Evolutionary conservation across 2,888 invertebrate genomes (phyloP), one percentile per base, ranked within the genome.

Genomic region (Philereme vetulata): DNA sequence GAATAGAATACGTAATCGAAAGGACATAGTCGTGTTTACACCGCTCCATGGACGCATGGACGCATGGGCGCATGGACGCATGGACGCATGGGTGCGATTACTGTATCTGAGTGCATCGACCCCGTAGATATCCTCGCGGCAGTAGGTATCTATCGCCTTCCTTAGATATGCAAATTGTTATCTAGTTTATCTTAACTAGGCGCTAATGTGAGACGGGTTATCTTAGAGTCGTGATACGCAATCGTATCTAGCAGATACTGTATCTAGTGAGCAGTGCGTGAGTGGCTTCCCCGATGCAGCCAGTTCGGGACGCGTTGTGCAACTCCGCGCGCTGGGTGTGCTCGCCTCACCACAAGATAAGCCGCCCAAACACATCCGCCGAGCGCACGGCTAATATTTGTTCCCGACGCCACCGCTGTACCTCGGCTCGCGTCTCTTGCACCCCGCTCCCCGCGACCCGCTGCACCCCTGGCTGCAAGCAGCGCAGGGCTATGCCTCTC

Each of bases 171-270:
- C 88, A 86, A 88, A 89, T 81, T 81, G 89, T 90, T 91, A 91
- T 91, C 91, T 90, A 76, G 72, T 86, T 88, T 91, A 91, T 91
- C 90, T 90, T 85, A 90, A 90, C 89, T 88, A 89, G 84, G 80
- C 76, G 90, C 80, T 90, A 90, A 90, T 90, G 84, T 86, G 85
- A 79, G 82, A 78, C 74, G 73, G 82, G 87, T 84, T 90, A 90
- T 90, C 90, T 90, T 81, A 83, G 78, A 80, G 80, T 81, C 80
- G 76, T 82, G 90, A 89, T 90, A 59, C 55, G 55, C 58, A 88
- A 85, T 86, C 85, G 84, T 87, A 88, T 86, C 88, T 86, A 78
- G 76, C 79, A 85, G 88, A 87, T 88, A 88, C 80, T 74, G 79
- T 85, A 86, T 85, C 86, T 86, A 80, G 76, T 68, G 53, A 73